phyloP scores from a whole-genome alignment of 2,888 invertebrate species.

The Caradrina kadenii region DNA sequence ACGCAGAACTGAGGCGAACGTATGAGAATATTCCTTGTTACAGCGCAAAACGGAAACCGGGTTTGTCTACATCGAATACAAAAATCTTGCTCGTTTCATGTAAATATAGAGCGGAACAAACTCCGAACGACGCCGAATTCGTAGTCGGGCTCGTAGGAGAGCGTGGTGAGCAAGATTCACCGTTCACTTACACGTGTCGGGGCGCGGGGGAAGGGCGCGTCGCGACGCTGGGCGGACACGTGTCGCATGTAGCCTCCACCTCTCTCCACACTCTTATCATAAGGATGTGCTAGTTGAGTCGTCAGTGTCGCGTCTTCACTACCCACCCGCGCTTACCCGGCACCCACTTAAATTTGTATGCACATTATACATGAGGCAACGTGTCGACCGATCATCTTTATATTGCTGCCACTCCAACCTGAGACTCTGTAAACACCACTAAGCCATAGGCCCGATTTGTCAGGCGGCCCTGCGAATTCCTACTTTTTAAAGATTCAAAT shows the following conservation, averaged over 20 bases:
- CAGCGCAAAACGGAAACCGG: conserved; percentile 70
- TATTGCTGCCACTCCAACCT: conserved; percentile 77
- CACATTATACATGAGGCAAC: conserved; percentile 88
- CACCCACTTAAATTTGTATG: conserved; percentile 84
- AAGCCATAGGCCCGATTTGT: conserved; percentile 73
- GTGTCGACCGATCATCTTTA: conserved; percentile 86
- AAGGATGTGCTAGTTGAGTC: conserved; percentile 77
- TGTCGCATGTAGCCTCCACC: conserved; percentile 79
- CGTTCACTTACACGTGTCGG: conserved; percentile 83
- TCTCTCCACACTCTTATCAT: conserved; percentile 74
- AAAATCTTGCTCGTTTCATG: conserved; percentile 82
- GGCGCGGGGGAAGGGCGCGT: conserved; percentile 69
- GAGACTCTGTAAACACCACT: conserved; percentile 75
- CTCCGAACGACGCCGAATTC: conserved; percentile 81
- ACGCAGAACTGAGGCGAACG: conserved; percentile 44
- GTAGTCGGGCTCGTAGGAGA: conserved; percentile 73
- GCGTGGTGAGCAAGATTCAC: conserved; percentile 77
- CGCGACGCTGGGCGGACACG: conserved; percentile 82
- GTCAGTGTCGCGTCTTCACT: conserved; percentile 70
- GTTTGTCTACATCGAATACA: conserved; percentile 78
- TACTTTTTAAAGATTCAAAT: conserved; percentile 51
- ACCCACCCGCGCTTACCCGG: conserved; percentile 63
- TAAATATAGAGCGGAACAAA: conserved; percentile 85
- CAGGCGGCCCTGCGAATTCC: conserved; percentile 33
- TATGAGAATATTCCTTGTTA: conserved; percentile 67